Evolutionary conservation across 92 coral and sea anemone genomes (phyloP).

Genomic region (Nematostella vectensis): DNA sequence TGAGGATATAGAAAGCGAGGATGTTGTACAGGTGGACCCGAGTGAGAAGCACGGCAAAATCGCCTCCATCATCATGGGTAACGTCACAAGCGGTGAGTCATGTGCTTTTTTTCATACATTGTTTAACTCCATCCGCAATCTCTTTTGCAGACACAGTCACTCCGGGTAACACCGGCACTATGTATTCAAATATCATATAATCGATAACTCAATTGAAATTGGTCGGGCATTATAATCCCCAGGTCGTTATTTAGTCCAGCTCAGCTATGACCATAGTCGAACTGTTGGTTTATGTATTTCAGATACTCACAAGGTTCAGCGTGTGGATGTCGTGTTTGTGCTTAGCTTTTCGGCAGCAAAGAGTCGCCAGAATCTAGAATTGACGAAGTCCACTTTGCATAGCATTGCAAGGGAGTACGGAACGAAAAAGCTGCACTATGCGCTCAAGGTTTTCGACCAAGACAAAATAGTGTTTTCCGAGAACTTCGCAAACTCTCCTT

Average conservation of each 20-base stretch:
- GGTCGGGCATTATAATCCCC: too few species aligned
- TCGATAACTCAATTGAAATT: too few species aligned
- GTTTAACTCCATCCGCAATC: too few species aligned
- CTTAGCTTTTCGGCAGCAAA: conserved; percentile 43
- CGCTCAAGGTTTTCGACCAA: conserved; percentile 38
- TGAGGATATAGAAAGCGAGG: conserved; percentile 52
- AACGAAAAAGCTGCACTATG: conserved; percentile 45
- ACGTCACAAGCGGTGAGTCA: conserved; percentile 10
- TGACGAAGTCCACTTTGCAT: conserved; percentile 38
- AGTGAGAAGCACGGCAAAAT: conserved; percentile 41
- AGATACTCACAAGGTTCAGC: conserved; percentile 43
- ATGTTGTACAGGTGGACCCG: conserved; percentile 31
- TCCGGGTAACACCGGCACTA: too few species aligned
- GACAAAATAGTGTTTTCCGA: conserved; percentile 6
- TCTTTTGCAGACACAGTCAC: too few species aligned
- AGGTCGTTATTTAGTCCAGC: too few species aligned
- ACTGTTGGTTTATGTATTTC: too few species aligned
- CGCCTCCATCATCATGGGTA: conserved; percentile 35
- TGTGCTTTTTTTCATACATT: too few species aligned
- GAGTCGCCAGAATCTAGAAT: conserved; percentile 22
- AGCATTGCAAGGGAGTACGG: conserved; percentile 57
- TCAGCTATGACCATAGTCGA: too few species aligned
- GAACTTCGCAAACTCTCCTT: neutral
- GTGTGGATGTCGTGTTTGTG: conserved; percentile 57
- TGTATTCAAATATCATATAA: too few species aligned